Percentiles rank a stretch among this genome's conserved stretches.
These are phyloP conservation scores for Lamellibrachia luymesi DNA, from an alignment of 1,140 invertebrate genomes.

Conservation along the genomic window DNA sequence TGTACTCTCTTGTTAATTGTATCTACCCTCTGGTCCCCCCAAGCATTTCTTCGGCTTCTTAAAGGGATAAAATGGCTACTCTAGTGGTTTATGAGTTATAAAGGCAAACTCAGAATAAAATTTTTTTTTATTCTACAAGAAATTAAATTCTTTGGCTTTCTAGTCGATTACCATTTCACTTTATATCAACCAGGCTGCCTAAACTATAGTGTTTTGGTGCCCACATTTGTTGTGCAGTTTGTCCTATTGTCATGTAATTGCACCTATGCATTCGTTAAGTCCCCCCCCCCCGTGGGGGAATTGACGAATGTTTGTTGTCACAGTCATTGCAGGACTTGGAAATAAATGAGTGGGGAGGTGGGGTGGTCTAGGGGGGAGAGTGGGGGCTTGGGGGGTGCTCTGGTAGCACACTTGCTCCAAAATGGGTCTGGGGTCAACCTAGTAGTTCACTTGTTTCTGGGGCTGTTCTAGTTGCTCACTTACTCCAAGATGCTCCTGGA, in stretches of 20 bases:
- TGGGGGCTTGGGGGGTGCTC: background rate
- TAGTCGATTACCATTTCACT: background rate
- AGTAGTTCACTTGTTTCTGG: no score
- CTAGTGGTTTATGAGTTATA: background rate
- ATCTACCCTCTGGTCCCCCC: background rate
- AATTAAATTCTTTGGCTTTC: background rate
- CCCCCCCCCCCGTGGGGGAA: no score
- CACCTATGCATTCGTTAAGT: no score
- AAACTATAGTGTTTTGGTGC: background rate
- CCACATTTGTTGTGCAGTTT: background rate
- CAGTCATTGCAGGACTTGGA: background rate
- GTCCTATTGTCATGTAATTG: background rate
- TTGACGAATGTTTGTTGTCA: background rate
- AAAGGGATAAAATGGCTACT: background rate
- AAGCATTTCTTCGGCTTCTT: background rate
- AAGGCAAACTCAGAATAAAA: background rate
- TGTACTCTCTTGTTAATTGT: background rate
- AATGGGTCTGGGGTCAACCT: no score
- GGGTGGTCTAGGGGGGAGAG: no score
- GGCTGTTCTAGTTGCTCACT: no score
- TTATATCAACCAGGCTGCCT: background rate
- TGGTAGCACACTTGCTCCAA: no score
- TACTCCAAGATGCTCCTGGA: no score
- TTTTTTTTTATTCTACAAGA: background rate
- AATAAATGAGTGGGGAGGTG: background rate